Evolutionary conservation across 2,113 vertebrate species (phyloP).

Genomic region (Siphamia tubifer): DNA sequence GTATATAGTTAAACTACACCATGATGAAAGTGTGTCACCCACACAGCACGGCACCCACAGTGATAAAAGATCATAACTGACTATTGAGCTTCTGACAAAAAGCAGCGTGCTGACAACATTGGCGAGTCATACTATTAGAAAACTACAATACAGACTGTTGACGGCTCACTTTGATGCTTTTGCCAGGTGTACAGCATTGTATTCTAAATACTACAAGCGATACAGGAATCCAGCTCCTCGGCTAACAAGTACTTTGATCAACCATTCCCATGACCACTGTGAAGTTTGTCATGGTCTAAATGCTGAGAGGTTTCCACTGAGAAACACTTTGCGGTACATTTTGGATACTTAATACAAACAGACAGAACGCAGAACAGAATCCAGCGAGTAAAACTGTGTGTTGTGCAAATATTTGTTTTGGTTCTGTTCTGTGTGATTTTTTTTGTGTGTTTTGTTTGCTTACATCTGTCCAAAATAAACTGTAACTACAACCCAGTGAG

Average conservation of each 20-base stretch:
- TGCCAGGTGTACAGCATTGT: neutral
- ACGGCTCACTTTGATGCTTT: conserved; percentile 23
- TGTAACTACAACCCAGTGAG: neutral
- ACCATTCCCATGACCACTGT: neutral
- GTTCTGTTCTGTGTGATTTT: neutral
- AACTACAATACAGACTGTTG: conserved; percentile 6
- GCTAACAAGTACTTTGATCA: conserved; percentile 12
- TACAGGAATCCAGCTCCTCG: neutral
- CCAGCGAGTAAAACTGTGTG: neutral
- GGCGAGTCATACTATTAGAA: conserved; percentile 31
- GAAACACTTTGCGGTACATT: neutral
- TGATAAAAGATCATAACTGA: conserved; percentile 65
- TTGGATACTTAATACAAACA: neutral
- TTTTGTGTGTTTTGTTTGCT: neutral
- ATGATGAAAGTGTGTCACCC: conserved; percentile 67
- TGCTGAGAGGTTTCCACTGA: neutral
- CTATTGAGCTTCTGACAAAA: conserved; percentile 39
- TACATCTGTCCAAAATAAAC: neutral
- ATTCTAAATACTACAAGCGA: neutral
- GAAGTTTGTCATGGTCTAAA: conserved; percentile 10
- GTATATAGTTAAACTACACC: conserved; percentile 46
- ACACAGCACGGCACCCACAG: conserved; percentile 38
- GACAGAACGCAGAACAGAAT: neutral
- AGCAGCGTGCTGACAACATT: conserved; percentile 31
- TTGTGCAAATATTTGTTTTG: neutral